Evolutionary conservation across 2,113 vertebrate species (phyloP).

Genomic region (Meles meles): DNA sequence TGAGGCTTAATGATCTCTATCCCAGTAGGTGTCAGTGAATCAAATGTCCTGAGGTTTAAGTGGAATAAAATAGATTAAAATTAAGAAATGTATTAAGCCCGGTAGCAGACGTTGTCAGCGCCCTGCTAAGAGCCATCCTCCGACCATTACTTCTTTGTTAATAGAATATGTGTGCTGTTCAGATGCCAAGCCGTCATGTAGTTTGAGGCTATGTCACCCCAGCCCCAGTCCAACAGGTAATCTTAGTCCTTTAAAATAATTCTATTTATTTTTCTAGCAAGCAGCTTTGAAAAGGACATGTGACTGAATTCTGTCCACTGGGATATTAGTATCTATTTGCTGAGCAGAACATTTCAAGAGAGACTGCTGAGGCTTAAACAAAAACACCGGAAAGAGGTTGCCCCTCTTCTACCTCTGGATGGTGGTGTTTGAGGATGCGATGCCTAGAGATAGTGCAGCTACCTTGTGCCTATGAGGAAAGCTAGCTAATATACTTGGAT

Average conservation of each 20-base stretch:
- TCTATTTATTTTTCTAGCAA: background rate
- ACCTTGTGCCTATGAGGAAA: background rate
- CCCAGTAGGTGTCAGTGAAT: conserved; percentile 24
- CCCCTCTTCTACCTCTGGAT: background rate
- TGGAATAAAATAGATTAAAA: conserved; percentile 45
- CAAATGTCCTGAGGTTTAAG: conserved; percentile 61
- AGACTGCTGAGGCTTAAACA: background rate
- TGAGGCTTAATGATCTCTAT: conserved; percentile 17
- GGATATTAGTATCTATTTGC: background rate
- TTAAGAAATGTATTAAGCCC: background rate
- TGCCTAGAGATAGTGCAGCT: background rate
- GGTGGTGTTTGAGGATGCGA: background rate
- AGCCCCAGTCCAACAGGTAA: background rate
- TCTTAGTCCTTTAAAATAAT: conserved; percentile 5
- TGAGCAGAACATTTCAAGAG: background rate
- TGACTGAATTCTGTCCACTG: conserved; percentile 7
- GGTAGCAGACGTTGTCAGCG: background rate
- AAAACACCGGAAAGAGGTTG: background rate
- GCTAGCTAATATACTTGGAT: background rate
- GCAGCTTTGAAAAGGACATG: background rate
- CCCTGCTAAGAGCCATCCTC: background rate
- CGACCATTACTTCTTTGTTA: background rate
- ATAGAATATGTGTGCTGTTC: background rate
- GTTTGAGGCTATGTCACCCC: background rate
- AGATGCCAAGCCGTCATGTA: background rate